These are phyloP conservation scores for Ramphastos sulfuratus DNA, from an alignment of 2,113 vertebrate species.

Conservation along the genomic window DNA sequence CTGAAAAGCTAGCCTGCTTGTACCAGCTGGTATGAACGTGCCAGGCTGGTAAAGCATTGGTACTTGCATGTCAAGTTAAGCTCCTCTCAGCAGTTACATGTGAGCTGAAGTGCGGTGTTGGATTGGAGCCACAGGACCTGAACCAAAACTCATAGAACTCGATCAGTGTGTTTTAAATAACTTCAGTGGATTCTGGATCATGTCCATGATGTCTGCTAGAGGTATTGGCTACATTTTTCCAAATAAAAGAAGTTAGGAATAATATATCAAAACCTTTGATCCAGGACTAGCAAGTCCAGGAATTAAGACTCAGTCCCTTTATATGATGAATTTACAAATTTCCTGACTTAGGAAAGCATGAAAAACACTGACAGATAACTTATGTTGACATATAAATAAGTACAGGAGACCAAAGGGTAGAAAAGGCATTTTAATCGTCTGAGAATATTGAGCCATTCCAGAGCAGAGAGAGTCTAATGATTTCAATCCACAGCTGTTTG, in stretches of 20 bases:
- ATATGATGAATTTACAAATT: constrained; percentile 60
- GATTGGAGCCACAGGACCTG: constrained; percentile 34
- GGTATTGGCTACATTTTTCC: constrained; percentile 64
- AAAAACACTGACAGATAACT: constrained; percentile 63
- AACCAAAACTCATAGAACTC: constrained; percentile 57
- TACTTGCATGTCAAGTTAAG: constrained; percentile 1
- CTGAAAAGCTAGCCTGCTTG: neutral
- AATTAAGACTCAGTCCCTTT: constrained; percentile 44
- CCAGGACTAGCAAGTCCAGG: neutral
- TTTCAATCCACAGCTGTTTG: constrained; percentile 64
- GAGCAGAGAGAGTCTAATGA: constrained; percentile 46
- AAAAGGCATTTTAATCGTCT: constrained; percentile 64
- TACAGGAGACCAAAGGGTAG: constrained; percentile 53
- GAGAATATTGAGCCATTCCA: constrained; percentile 54
- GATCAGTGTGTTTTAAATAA: constrained; percentile 62
- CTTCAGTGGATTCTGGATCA: constrained; percentile 55
- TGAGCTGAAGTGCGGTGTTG: neutral
- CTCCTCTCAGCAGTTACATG: constrained; percentile 15
- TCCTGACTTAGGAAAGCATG: constrained; percentile 48
- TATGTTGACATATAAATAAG: constrained; percentile 64
- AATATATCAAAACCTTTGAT: constrained; percentile 67
- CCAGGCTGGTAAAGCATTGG: neutral
- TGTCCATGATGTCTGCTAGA: constrained; percentile 62
- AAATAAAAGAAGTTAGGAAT: constrained; percentile 63
- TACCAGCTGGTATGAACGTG: neutral